A percentile compares a stretch with the other conserved stretches of the same genome.
These are phyloP conservation scores for Fistularia tabacaria DNA, from an alignment of 2,797 vertebrate species.

Conservation along the genomic window DNA sequence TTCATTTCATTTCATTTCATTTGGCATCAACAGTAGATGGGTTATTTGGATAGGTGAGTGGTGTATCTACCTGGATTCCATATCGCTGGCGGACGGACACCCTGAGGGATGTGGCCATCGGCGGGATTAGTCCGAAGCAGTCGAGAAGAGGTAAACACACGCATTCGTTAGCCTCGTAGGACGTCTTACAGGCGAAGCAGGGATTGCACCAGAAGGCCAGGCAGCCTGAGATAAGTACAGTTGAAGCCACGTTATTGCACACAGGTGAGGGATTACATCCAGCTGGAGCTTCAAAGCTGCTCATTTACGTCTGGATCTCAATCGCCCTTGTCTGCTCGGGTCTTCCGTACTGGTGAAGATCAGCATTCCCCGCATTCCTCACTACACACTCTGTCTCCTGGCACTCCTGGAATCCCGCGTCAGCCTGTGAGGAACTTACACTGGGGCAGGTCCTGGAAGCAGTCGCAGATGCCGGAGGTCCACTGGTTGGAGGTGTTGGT, in stretches of 20 bases:
- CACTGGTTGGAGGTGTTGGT: slow-evolving; percentile 24
- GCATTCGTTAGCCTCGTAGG: slow-evolving; percentile 64
- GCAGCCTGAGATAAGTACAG: slow-evolving; percentile 51
- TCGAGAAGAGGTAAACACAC: slow-evolving; percentile 71
- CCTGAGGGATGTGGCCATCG: slow-evolving; percentile 58
- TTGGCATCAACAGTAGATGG: too few relatives aligned
- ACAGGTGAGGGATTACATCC: too few relatives aligned
- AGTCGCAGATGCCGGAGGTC: slow-evolving; percentile 55
- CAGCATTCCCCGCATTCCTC: background rate
- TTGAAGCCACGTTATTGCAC: background rate
- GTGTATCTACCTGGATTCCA: slow-evolving; percentile 53
- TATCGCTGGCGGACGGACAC: slow-evolving; percentile 59
- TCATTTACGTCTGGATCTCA: too few relatives aligned
- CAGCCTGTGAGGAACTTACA: slow-evolving; percentile 35
- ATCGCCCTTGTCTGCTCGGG: too few relatives aligned
- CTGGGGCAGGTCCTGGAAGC: slow-evolving; percentile 34
- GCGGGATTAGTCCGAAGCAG: slow-evolving; percentile 53
- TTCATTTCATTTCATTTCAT: too few relatives aligned
- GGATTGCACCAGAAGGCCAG: slow-evolving; percentile 64
- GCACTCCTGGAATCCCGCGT: background rate
- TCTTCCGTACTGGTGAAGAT: too few relatives aligned
- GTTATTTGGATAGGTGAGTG: too few relatives aligned
- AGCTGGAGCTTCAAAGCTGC: too few relatives aligned
- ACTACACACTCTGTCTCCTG: background rate
- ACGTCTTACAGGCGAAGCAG: slow-evolving; percentile 65